Base-by-base conservation (phyloP, 2,888 invertebrate genomes). In the Mythimna vitellina region DNA sequence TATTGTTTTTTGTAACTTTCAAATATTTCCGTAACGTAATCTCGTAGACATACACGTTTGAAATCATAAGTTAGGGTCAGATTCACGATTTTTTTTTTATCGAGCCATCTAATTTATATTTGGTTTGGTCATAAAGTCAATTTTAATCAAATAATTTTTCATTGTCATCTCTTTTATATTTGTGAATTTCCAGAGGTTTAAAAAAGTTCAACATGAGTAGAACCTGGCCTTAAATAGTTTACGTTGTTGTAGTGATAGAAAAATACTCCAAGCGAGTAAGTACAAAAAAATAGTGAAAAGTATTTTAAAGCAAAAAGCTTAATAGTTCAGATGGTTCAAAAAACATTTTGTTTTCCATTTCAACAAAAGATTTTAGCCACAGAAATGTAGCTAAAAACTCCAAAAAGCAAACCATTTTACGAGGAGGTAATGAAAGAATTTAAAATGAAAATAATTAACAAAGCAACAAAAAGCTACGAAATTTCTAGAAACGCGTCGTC, bases 401-500 rank as follows among this genome's bases (percentile, higher is more conserved):
- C 17, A 38, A 71, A 75, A 58, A 64, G 32, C 62, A 70, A 63
- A 80, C 42, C 35, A 54, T 65, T 80, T 65, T 67, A 73, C 64
- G 61, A 61, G 42, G 61, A 73, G 64, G 66, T 70, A 78, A 78
- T 78, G 78, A 67, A 81, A 78, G 75, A 75, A 82, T 82, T 70
- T 67, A 32, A 75, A 77, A 81, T 68, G 65, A 65, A 83, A 85
- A 80, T 79, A 76, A 74, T 80, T 77, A 79, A 76, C 76, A 72
- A 68, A 78, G 73, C 74, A 76, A 75, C 74, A 80, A 76, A 77
- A 74, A 74, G 64, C 81, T 75, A 83, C 79, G 82, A 83, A 80
- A 82, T 82, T 84, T 80, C 79, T 82, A 80, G 82, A 83, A 84
- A 78, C 77, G 83, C 79, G 75, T 81, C 78, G 78, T 79, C 82